Conservation (phyloP, 2,797 vertebrate species). For the Heteromormyrus szaboi region DNA sequence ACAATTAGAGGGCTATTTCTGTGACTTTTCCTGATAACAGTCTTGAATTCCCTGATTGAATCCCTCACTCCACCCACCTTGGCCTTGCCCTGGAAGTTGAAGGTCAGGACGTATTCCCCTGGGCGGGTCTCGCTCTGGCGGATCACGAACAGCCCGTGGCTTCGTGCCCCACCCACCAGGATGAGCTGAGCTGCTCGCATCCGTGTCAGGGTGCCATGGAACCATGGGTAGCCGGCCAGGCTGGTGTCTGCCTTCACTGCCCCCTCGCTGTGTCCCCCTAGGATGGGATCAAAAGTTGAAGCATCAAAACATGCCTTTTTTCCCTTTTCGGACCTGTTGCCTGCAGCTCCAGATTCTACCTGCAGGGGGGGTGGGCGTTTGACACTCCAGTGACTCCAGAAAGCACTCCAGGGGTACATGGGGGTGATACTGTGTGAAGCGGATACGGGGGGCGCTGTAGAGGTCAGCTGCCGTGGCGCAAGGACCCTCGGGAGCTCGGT, state of each 20-base stretch:
- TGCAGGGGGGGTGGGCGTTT: slow-evolving; percentile 52
- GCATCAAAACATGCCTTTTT: background rate
- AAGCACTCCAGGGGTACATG: slow-evolving; percentile 86
- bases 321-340: background rate
- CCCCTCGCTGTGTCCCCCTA: slow-evolving; percentile 53
- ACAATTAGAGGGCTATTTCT: background rate
- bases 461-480: slow-evolving; percentile 54
- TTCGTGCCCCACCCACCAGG: slow-evolving; percentile 76
- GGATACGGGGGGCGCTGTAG: slow-evolving; percentile 58
- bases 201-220: slow-evolving; percentile 86
- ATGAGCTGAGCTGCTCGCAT: slow-evolving; percentile 90
- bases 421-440: slow-evolving; percentile 69
- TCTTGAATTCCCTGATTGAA: background rate
- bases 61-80: slow-evolving; percentile 63
- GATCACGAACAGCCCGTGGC: slow-evolving; percentile 90
- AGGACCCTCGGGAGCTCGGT: slow-evolving; percentile 66
- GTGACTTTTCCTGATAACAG: background rate
- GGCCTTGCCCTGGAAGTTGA: slow-evolving; percentile 99
- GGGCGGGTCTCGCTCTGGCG: slow-evolving; percentile 91
- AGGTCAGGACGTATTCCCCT: slow-evolving; percentile 94
- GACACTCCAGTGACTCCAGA: slow-evolving; percentile 77
- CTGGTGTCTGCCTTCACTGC: slow-evolving; percentile 63
- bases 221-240: slow-evolving; percentile 85
- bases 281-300: background rate
- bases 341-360: slow-evolving; percentile 45